Evolutionary conservation across 1,140 invertebrate species (phyloP), one percentile per base, ranked within the genome.

Genomic region (Bombus fervidus): DNA sequence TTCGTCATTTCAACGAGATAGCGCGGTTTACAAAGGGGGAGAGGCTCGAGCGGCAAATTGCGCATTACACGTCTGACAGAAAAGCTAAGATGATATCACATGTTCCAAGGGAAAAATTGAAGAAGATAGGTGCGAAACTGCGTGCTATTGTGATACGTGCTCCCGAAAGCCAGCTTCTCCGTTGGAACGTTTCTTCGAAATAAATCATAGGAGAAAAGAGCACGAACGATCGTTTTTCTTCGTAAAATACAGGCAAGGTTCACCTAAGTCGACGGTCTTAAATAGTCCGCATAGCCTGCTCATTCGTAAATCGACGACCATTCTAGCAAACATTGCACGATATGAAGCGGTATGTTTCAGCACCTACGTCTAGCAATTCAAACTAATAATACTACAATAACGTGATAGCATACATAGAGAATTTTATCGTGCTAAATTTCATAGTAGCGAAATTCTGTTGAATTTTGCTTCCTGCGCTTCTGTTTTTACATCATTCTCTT

Each of bases 61-160:
- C 64, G 22, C 41, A 43, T 68, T 66, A 79, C 34, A 47, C 62
- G 77, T 53, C 34, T 31, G 31, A 41, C 13, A 18, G 64, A 37
- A 37, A 79, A 68, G 28, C 9, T 31, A 68, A 66, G 77, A 79
- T 79, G 12, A 34, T 69, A 79, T 69, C 77, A 18, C 64, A 47
- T 37, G 62, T 79, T 37, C 31, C 41, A 4, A 34, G 10, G 41
- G 64, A 79, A 28, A 68, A 79, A 79, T 79, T 79, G 77, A 79
- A 79, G 77, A 79, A 37, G 64, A 69, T 79, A 79, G 77, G 77
- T 64, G 31, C 31, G 77, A 68, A 68, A 47, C n/a, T 79, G 68
- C 77, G 64, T 68, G 77, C 31, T 47, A 47, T 79, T 79, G 77
- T 37, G 77, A 79, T 69, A 79, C 77, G 77, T 68, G 77, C 41